phyloP scores from a whole-genome alignment of 2,888 invertebrate genomes.

The Cephus nigrinus region DNA sequence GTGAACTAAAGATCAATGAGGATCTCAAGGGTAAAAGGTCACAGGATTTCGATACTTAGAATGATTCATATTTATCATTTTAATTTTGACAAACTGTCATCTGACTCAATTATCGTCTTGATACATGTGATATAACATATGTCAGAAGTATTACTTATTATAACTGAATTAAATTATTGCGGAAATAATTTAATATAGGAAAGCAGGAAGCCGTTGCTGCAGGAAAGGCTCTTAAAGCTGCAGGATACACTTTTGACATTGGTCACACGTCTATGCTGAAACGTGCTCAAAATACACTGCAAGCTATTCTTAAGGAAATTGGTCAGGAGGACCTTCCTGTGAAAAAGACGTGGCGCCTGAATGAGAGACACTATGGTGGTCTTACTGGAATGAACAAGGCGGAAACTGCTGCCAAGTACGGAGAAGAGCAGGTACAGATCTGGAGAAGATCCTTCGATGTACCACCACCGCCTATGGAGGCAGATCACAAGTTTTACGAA shows the following conservation, averaged over 20 bases:
- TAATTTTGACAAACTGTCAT: background rate
- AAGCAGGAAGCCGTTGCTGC: constrained; percentile 77
- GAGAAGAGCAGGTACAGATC: constrained; percentile 85
- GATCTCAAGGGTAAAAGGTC: constrained; percentile 57
- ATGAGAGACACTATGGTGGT: constrained; percentile 89
- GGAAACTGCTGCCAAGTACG: constrained; percentile 86
- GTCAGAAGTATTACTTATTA: background rate
- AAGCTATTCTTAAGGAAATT: constrained; percentile 75
- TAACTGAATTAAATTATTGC: background rate
- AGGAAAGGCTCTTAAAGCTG: constrained; percentile 78
- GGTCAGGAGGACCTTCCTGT: constrained; percentile 77
- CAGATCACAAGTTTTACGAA: constrained; percentile 80
- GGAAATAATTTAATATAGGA: constrained; percentile 65
- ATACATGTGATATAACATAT: background rate
- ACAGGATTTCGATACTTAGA: constrained; percentile 4
- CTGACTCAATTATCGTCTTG: background rate
- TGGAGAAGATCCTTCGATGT: constrained; percentile 88
- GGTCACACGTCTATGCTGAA: constrained; percentile 85
- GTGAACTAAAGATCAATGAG: background rate
- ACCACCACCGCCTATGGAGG: constrained; percentile 84
- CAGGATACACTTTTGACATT: constrained; percentile 79
- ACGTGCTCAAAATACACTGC: constrained; percentile 81
- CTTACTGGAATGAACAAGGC: constrained; percentile 87
- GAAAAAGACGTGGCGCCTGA: constrained; percentile 83
- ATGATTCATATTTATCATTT: background rate